Conservation (phyloP, 2,113 vertebrate genomes). For the Pluvianellus socialis region DNA sequence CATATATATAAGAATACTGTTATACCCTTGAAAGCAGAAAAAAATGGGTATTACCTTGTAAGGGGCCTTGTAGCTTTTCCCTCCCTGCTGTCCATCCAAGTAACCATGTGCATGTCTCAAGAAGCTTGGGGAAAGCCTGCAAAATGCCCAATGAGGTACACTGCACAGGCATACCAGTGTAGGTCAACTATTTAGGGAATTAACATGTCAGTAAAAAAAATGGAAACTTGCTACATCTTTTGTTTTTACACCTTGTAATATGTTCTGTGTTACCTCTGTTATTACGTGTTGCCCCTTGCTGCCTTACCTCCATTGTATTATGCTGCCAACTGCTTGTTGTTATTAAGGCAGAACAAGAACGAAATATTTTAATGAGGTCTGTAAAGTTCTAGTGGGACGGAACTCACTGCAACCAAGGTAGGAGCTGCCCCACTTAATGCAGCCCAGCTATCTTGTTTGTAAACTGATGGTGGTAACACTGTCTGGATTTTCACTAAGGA, state of each 20-base stretch:
- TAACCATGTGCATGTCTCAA: neutral
- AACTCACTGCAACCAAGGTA: neutral
- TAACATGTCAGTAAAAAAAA: neutral
- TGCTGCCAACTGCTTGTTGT: neutral
- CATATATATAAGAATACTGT: neutral
- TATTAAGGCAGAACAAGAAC: neutral
- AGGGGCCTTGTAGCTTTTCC: neutral
- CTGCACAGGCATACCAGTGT: neutral
- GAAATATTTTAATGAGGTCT: neutral
- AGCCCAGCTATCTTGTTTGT: neutral
- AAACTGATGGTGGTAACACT: neutral
- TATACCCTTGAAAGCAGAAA: neutral
- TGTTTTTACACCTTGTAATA: neutral
- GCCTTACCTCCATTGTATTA: neutral
- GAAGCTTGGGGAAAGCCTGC: neutral
- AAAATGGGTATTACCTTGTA: neutral
- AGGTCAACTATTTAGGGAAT: neutral
- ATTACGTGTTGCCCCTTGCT: neutral
- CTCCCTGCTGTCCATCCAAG: neutral
- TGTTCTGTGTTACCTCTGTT: neutral
- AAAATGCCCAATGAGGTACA: neutral
- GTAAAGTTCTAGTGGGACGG: neutral
- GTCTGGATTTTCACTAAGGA: neutral
- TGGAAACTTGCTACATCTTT: neutral
- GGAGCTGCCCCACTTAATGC: neutral